phyloP scores from a whole-genome alignment of 2,113 vertebrate genomes.

The Grantiella picta region DNA sequence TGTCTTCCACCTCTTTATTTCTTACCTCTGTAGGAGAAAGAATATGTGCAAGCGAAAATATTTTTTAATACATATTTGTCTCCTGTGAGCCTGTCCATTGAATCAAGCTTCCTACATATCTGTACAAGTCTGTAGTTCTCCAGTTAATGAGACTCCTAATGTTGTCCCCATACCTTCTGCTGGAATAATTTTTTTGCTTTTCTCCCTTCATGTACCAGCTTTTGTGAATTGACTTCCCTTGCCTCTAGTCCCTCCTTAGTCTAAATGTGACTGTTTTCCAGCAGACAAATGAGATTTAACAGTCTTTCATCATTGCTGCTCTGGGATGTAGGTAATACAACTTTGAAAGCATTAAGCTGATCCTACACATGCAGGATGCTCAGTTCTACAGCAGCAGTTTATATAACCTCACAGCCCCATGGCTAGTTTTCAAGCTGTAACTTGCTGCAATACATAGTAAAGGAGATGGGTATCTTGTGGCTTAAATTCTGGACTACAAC shows the following conservation, averaged over 20 bases:
- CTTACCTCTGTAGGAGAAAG: neutral
- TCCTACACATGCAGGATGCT: neutral
- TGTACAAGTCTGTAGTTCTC: neutral
- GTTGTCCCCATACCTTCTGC: neutral
- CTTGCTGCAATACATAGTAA: neutral
- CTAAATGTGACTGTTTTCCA: neutral
- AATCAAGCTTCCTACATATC: neutral
- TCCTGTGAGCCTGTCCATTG: neutral
- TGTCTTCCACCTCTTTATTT: neutral
- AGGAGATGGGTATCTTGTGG: neutral
- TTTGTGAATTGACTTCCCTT: neutral
- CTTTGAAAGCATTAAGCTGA: neutral
- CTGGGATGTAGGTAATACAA: neutral
- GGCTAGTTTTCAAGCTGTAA: neutral
- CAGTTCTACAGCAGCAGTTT: neutral
- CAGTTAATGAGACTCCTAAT: neutral
- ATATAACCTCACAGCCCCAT: neutral
- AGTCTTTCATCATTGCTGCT: neutral
- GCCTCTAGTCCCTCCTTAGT: neutral
- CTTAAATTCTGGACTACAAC: neutral
- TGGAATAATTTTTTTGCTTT: neutral
- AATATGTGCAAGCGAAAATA: neutral
- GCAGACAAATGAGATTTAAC: neutral
- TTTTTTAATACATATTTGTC: neutral
- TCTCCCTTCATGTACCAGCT: neutral